phyloP scores from a whole-genome alignment of 2,113 vertebrate genomes.

The Talpa occidentalis region DNA sequence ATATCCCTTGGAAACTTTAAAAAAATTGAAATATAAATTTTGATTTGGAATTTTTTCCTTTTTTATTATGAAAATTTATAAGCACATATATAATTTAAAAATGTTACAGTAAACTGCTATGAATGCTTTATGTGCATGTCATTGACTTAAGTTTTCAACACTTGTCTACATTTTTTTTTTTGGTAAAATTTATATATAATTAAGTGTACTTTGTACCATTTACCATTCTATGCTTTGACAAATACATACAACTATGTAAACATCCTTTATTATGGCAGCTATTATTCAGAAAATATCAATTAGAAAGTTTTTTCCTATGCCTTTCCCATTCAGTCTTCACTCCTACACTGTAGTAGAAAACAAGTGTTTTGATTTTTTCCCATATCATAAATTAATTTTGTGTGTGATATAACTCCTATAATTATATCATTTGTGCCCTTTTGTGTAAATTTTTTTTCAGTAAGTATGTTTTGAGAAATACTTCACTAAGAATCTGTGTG shows the following conservation, averaged over 20 bases:
- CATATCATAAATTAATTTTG: background rate
- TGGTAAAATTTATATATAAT: background rate
- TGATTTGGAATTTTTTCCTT: background rate
- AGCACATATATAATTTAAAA: background rate
- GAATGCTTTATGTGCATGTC: background rate
- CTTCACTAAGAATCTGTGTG: background rate
- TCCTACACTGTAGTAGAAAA: fast-evolving
- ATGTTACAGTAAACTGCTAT: background rate
- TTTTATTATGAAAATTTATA: background rate
- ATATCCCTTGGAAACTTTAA: background rate
- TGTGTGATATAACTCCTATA: background rate
- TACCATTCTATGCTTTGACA: background rate
- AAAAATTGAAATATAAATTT: background rate
- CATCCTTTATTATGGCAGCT: background rate
- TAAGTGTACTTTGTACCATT: background rate
- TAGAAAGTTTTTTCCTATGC: too few species aligned
- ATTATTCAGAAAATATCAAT: too few species aligned
- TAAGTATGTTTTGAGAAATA: background rate
- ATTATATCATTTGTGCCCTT: background rate
- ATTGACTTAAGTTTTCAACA: background rate
- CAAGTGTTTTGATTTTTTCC: background rate
- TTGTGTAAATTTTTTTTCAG: background rate
- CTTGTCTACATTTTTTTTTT: background rate
- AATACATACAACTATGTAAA: background rate
- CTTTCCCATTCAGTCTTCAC: background rate